Conservation (phyloP, 2,888 invertebrate genomes). For the Nycteola revayana region DNA sequence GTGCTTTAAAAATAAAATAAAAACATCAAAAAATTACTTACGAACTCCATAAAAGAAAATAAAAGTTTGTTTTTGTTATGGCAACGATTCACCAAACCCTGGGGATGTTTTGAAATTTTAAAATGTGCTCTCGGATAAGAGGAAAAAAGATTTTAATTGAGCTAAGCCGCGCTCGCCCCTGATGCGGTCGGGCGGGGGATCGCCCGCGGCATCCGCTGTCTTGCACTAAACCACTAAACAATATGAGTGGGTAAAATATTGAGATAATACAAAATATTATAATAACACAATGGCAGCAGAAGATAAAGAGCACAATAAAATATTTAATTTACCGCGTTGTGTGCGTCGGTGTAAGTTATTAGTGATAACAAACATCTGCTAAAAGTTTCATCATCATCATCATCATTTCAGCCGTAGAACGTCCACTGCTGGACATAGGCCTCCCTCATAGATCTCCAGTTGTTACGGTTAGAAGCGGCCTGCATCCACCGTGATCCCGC, state of each 20-base stretch:
- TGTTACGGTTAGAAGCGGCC: no score
- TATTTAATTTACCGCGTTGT: no score
- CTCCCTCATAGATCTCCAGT: no score
- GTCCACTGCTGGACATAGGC: no score
- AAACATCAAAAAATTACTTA: slow-evolving; percentile 13
- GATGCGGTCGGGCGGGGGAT: slow-evolving; percentile 30
- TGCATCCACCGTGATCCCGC: no score
- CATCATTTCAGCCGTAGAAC: no score
- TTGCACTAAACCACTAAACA: slow-evolving; percentile 26
- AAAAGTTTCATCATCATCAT: no score
- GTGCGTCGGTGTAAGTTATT: no score
- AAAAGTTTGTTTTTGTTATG: slow-evolving; percentile 41
- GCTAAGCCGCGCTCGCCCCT: slow-evolving; percentile 56
- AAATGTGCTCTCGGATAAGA: slow-evolving; percentile 43
- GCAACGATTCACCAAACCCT: slow-evolving; percentile 41
- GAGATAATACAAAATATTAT: slow-evolving; percentile 1
- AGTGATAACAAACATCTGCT: no score
- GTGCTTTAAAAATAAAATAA: no score
- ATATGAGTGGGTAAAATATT: slow-evolving; percentile 9
- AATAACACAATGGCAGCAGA: no score
- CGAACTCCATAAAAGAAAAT: slow-evolving; percentile 27
- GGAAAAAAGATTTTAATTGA: slow-evolving; percentile 62
- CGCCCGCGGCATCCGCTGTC: slow-evolving; percentile 30
- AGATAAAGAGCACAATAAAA: no score
- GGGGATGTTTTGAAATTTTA: slow-evolving; percentile 58